phyloP scores from a whole-genome alignment of 2,797 vertebrate genomes.

The Enteromius paludinosus region DNA sequence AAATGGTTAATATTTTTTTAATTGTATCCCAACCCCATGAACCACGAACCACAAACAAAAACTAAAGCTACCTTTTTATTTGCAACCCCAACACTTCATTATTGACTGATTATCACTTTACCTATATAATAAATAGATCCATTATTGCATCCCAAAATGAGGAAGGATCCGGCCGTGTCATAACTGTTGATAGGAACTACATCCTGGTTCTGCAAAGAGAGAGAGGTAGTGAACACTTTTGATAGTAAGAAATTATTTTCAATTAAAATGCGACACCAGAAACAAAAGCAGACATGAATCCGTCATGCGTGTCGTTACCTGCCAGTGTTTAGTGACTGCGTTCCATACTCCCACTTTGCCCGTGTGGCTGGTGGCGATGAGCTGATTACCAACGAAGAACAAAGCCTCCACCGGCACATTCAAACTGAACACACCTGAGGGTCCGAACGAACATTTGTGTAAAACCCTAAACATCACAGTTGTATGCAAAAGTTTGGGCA shows the following conservation, averaged over 20 bases:
- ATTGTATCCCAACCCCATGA: neutral
- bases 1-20: neutral
- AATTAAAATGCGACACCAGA: neutral
- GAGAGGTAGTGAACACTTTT: neutral
- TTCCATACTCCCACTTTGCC: slow-evolving; percentile 95
- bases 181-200: slow-evolving; percentile 93
- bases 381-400: slow-evolving; percentile 93
- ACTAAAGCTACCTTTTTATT: neutral
- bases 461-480: no score
- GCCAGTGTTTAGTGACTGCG: slow-evolving; percentile 95
- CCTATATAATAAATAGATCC: slow-evolving; percentile 89
- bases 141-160: slow-evolving; percentile 91
- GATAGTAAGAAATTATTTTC: neutral
- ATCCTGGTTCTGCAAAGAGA: slow-evolving; percentile 85
- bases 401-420: slow-evolving; percentile 89
- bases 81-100: neutral
- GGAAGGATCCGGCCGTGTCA: slow-evolving; percentile 89
- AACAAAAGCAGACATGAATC: neutral
- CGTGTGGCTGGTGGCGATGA: slow-evolving; percentile 91
- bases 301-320: slow-evolving; percentile 73
- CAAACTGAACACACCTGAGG: slow-evolving; percentile 87
- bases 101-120: slow-evolving; percentile 27
- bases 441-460: neutral
- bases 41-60: neutral
- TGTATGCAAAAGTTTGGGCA: no score